Evolutionary conservation across 2,797 vertebrate species (phyloP).

Genomic region (Catamblyrhynchus diadema): DNA sequence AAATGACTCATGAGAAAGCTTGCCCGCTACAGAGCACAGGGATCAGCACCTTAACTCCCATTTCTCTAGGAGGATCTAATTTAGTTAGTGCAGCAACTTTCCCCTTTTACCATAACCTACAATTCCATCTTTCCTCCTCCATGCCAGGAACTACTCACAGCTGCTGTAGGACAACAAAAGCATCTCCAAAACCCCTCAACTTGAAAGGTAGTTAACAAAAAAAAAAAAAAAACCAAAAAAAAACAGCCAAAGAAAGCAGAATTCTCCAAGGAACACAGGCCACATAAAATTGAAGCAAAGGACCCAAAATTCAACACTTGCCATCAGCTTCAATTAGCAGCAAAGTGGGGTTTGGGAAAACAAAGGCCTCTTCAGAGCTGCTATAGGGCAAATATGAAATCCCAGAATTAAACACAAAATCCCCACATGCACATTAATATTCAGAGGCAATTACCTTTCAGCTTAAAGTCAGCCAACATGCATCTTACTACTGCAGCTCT

Average conservation of each 20-base stretch:
- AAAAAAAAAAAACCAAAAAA: background rate
- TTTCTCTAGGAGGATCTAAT: background rate
- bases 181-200: background rate
- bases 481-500: conserved; percentile 64
- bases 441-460: conserved; percentile 68
- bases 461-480: conserved; percentile 62
- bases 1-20: background rate
- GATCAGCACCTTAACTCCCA: background rate
- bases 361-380: conserved; percentile 36
- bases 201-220: background rate
- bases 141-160: background rate
- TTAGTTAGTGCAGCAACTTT: background rate
- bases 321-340: conserved; percentile 36
- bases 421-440: conserved; percentile 64
- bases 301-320: background rate
- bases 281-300: background rate
- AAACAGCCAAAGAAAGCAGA: background rate
- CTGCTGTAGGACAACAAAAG: background rate
- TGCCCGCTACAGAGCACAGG: background rate
- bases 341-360: conserved; percentile 47
- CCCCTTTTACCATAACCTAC: background rate
- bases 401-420: conserved; percentile 65
- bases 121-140: background rate
- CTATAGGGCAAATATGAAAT: conserved; percentile 54
- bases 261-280: background rate